A percentile compares a stretch with the other conserved stretches of the same genome.
phyloP scores from a whole-genome alignment of 2,888 invertebrate species.

The Caenorhabditis japonica region DNA sequence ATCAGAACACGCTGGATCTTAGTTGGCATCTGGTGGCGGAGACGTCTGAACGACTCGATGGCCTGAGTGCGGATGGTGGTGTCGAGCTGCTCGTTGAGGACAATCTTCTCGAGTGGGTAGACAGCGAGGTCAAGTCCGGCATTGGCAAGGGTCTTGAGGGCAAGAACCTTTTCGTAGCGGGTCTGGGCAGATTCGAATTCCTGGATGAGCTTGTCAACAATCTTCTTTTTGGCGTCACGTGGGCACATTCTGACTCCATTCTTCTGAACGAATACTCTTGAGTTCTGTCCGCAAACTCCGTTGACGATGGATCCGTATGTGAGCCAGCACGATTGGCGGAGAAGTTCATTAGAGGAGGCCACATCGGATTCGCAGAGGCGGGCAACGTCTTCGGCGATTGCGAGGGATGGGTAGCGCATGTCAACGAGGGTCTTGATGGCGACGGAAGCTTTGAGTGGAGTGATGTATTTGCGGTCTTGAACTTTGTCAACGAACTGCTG shows the following conservation, averaged over 20 bases:
- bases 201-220: conserved; percentile 53
- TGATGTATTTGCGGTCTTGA: conserved; percentile 58
- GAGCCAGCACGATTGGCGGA: conserved; percentile 68
- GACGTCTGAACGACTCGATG: conserved; percentile 68
- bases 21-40: conserved; percentile 57
- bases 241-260: conserved; percentile 57
- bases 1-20: conserved; percentile 71
- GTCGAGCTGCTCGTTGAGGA: conserved; percentile 61
- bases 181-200: conserved; percentile 56
- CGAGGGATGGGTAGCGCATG: conserved; percentile 58
- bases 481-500: conserved; percentile 63
- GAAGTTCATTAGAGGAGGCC: conserved; percentile 40
- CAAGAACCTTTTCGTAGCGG: conserved; percentile 70
- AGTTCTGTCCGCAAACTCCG: conserved; percentile 66
- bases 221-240: conserved; percentile 61
- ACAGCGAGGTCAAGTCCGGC: conserved; percentile 71
- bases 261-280: conserved; percentile 46
- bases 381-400: conserved; percentile 54
- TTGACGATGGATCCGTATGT: conserved; percentile 66
- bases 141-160: conserved; percentile 74
- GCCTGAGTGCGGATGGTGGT: conserved; percentile 69
- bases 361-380: conserved; percentile 58
- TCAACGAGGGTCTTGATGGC: conserved; percentile 65
- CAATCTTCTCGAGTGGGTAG: conserved; percentile 72
- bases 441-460: conserved; percentile 59